A percentile compares a stretch with the other conserved stretches of the same genome.
Conservation (phyloP, 2,113 vertebrate species). For the human region GRCh38 chr19:22615001-22615500, state of each 20-base stretch:
- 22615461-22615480: neutral
- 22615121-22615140: slow-evolving; percentile 77
- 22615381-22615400: neutral
- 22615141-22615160: slow-evolving; percentile 62
- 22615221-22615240: neutral
- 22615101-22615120: slow-evolving; percentile 80
- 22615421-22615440: neutral
- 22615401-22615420: neutral
- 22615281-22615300: neutral
- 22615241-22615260: neutral
- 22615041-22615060: slow-evolving; percentile 87
- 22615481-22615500: neutral
- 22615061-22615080: slow-evolving; percentile 88
- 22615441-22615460: neutral
- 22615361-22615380: neutral
- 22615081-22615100: slow-evolving; percentile 87
- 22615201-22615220: neutral
- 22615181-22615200: neutral
- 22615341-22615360: neutral
- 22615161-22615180: slow-evolving; percentile 43
- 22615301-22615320: neutral
- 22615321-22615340: neutral
- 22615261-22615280: neutral
- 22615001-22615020: slow-evolving; percentile 91
- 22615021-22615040: slow-evolving; percentile 93